Evolutionary conservation across 2,888 invertebrate genomes (phyloP).

Genomic region (Margaritifera margaritifera): DNA sequence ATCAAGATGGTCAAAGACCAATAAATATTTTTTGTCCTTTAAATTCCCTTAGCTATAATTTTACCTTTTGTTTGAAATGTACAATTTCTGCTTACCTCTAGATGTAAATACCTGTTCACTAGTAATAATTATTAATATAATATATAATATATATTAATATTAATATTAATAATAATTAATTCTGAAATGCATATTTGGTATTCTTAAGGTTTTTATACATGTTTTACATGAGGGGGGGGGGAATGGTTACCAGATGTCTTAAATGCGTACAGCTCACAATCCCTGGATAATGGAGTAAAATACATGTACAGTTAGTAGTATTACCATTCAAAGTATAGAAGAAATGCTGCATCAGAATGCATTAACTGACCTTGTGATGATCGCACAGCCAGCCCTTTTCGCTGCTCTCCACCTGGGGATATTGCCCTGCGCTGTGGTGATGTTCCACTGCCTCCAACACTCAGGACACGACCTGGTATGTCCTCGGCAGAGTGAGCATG

Average conservation of each 20-base stretch:
- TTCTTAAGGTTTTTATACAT: too few relatives aligned
- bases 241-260: too few relatives aligned
- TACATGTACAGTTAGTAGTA: background rate
- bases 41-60: background rate
- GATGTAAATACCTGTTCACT: too few relatives aligned
- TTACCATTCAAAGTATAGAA: too few relatives aligned
- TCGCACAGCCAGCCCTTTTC: conserved; percentile 31
- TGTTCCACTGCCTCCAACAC: conserved; percentile 27
- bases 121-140: too few relatives aligned
- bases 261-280: background rate
- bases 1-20: too few relatives aligned
- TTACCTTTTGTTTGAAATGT: background rate
- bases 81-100: too few relatives aligned
- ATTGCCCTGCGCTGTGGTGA: conserved; percentile 43
- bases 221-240: too few relatives aligned
- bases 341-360: background rate
- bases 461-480: conserved; percentile 49
- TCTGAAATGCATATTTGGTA: too few relatives aligned
- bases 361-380: conserved; percentile 32
- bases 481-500: conserved; percentile 61
- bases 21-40: background rate
- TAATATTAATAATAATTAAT: too few relatives aligned
- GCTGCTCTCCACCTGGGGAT: conserved; percentile 46
- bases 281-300: background rate
- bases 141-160: too few relatives aligned